Conservation (phyloP, 2,113 vertebrate species). For the Charadrius vociferus region DNA sequence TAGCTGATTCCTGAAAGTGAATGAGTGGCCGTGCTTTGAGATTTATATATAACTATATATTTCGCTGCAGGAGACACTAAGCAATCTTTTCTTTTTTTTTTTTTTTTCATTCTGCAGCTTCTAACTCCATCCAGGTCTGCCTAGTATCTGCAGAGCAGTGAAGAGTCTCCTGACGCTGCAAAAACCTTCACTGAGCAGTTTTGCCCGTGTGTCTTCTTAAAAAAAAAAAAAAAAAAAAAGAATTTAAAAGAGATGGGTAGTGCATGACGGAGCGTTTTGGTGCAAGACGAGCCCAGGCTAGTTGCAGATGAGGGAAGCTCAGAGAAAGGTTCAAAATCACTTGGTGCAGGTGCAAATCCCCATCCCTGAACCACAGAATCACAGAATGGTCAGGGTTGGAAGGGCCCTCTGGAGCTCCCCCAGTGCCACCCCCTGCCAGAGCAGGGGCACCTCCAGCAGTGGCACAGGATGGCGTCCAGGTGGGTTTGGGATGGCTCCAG, state of each 20-base stretch:
- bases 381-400: too few species aligned
- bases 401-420: too few species aligned
- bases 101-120: background rate
- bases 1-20: background rate
- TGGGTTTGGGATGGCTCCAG: too few species aligned
- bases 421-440: too few species aligned
- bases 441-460: too few species aligned
- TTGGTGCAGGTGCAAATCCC: rapidly evolving
- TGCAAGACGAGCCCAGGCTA: background rate
- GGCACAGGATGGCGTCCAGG: too few species aligned
- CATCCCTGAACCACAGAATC: too few species aligned
- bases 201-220: background rate
- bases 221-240: background rate
- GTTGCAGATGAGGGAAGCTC: background rate
- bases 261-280: background rate
- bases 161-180: background rate
- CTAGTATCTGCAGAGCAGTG: background rate
- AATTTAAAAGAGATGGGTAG: background rate
- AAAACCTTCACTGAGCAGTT: background rate
- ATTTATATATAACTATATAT: background rate
- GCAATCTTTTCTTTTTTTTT: background rate
- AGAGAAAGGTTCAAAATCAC: background rate
- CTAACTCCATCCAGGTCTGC: background rate
- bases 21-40: background rate
- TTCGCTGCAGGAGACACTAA: background rate